These are phyloP conservation scores for Felis chaus DNA, from an alignment of 2,113 vertebrate species.

Conservation along the genomic window DNA sequence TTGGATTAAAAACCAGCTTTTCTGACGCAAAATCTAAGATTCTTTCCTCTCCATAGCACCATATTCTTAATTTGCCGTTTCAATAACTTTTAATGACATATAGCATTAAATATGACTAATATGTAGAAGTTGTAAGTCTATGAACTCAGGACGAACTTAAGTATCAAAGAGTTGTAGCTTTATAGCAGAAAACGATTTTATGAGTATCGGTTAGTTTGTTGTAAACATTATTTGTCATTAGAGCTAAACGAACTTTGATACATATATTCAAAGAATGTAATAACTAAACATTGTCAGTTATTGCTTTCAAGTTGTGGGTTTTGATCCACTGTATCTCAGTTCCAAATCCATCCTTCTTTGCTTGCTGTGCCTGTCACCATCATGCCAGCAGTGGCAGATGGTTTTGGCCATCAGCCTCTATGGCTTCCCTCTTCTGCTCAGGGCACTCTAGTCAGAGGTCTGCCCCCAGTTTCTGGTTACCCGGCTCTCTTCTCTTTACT, in stretches of 20 bases:
- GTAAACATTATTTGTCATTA: background rate
- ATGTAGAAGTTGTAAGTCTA: background rate
- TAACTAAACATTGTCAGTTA: background rate
- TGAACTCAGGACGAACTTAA: background rate
- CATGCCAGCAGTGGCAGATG: background rate
- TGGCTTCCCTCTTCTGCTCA: background rate
- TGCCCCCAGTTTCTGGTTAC: background rate
- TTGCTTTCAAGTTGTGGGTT: background rate
- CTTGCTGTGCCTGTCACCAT: background rate
- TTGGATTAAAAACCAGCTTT: background rate
- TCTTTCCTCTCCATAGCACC: background rate
- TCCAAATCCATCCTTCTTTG: background rate
- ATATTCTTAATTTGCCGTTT: background rate
- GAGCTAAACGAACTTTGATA: background rate
- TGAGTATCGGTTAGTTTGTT: background rate
- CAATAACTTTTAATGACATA: background rate
- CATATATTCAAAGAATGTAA: background rate
- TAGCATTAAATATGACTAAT: background rate
- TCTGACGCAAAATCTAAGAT: background rate
- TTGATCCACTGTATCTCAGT: background rate
- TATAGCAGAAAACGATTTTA: background rate
- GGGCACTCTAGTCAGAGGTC: fast-evolving
- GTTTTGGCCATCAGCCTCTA: background rate
- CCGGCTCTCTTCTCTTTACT: background rate
- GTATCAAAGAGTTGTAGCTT: background rate